Base-by-base conservation (phyloP, 1,140 invertebrate genomes). In the Ips nitidus region DNA sequence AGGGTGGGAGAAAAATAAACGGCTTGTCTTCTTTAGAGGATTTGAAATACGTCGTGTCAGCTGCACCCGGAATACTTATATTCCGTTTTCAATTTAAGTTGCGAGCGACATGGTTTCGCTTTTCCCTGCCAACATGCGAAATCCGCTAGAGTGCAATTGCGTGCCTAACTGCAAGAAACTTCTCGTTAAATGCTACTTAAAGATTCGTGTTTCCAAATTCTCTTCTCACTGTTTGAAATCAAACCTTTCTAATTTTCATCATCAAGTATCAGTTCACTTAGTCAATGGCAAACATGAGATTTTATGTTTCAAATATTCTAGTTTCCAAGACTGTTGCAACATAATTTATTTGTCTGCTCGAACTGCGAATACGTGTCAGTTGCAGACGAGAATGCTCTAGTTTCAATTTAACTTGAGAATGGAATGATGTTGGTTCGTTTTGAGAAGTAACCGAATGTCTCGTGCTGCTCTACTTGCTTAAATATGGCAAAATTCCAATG, bases 321-420 rank as follows among this genome's bases (percentile, higher is more conserved):
- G 3, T 22, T 50, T 50, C 22, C 2, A 22, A 50, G 6, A 1
- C 45, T 3, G 1, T 50, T 2, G 57, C 39, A 42, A 59, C 41
- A 59, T 59, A 59, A 59, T 41, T 59, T 59, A 55, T 55, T 55
- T 37, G 2, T 38, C 52, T n/a, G 7, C 52, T 55, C 38, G 56
- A 22, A 58, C 8, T 58, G 38, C 22, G 22, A 50, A 61, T 47
- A 61, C 8, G 43, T 61, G 59, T 61, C 59, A 61, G 59, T 40
- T 61, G 41, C 59, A 61, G 41, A 37, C 45, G 45, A 37, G 22
- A 40, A 6, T 41, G 43, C 42, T 45, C 59, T 43, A 45, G 41
- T 61, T 61, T 50, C 59, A 61, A 61, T 61, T 50, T 61, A 61
- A 47, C 59, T 61, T 61, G 59, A 41, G 59, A 61, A 61, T 8